Evolutionary conservation across 2,888 invertebrate species (phyloP).

Genomic region (Drosophila ezoana): DNA sequence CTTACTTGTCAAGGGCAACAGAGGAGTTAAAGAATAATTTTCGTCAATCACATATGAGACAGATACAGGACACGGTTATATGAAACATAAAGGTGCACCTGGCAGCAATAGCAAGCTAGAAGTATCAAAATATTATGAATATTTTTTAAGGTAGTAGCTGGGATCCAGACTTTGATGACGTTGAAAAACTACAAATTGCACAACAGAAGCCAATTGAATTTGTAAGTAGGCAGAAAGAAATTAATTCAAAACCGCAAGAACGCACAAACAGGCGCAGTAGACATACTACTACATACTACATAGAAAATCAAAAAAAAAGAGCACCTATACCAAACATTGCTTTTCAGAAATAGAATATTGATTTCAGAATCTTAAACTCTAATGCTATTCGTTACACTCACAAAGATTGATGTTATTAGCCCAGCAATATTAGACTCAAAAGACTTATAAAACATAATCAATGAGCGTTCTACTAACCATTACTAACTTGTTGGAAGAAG

Average conservation of each 20-base stretch:
- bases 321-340: too few species aligned
- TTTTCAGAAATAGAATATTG: too few species aligned
- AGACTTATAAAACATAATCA: not conserved
- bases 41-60: too few species aligned
- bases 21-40: too few species aligned
- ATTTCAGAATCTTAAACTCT: too few species aligned
- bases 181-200: not conserved
- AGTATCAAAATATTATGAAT: not conserved
- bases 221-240: not conserved
- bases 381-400: not conserved
- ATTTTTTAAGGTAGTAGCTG: too few species aligned
- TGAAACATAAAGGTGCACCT: not conserved
- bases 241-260: not conserved
- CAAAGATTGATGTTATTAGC: not conserved
- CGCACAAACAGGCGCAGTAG: too few species aligned
- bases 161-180: too few species aligned
- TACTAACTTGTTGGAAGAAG: not conserved
- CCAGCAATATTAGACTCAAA: not conserved
- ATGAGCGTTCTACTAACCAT: constrained; percentile 2
- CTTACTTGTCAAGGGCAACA: too few species aligned
- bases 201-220: not conserved
- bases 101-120: not conserved
- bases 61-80: not conserved
- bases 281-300: too few species aligned
- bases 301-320: too few species aligned